A percentile compares a stretch with the other conserved stretches of the same genome.
phyloP scores from a whole-genome alignment of 2,797 vertebrate genomes.

The Astyanax mexicanus region DNA sequence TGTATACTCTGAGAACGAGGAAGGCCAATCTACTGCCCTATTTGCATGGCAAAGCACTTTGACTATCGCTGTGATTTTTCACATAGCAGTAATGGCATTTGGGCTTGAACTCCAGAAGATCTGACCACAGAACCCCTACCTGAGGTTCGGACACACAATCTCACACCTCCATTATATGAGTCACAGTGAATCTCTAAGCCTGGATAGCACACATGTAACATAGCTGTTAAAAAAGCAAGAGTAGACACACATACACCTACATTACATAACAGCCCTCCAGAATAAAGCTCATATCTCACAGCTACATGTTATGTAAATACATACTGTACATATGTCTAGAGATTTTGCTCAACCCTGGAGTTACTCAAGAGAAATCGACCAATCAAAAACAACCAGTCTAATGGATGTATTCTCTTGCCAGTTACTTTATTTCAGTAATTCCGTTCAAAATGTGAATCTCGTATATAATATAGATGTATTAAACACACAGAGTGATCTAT shows the following conservation, averaged over 20 bases:
- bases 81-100: neutral
- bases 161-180: neutral
- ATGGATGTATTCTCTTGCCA: too few species aligned
- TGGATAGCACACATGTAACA: neutral
- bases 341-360: neutral
- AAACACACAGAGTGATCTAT: too few species aligned
- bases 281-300: neutral
- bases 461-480: too few species aligned
- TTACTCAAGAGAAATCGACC: neutral
- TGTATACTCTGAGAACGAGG: neutral
- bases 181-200: neutral
- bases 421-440: too few species aligned
- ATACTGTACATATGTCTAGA: too few species aligned
- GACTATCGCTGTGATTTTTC: neutral
- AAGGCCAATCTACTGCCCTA: neutral
- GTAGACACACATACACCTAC: too few species aligned
- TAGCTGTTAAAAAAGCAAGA: neutral
- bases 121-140: neutral
- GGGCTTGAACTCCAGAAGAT: neutral
- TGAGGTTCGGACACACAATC: neutral
- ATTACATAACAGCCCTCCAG: neutral
- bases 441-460: too few species aligned
- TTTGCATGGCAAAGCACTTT: constrained; percentile 18
- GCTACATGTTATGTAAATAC: constrained; percentile 9
- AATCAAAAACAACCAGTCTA: too few species aligned